A percentile compares a stretch with the other conserved stretches of the same genome.
Evolutionary conservation across 2,113 vertebrate genomes (phyloP).

Genomic region (Macrotus californicus): DNA sequence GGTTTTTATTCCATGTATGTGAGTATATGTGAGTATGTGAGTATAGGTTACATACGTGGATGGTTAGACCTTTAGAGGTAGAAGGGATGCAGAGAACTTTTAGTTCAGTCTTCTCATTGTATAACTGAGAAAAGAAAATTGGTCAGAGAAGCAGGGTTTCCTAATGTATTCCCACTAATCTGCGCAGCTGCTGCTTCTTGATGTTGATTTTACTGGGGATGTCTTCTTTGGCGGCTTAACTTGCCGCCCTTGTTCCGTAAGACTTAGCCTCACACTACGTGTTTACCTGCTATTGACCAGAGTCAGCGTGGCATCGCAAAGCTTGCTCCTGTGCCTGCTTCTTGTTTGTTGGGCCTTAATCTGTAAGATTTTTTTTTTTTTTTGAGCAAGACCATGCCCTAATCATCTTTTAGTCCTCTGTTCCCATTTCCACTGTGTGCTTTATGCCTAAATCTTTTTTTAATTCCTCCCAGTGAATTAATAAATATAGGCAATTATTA

Average conservation of each 20-base stretch:
- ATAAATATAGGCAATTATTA: background rate
- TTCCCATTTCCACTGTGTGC: background rate
- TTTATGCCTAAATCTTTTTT: background rate
- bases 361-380: background rate
- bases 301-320: background rate
- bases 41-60: background rate
- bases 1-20: background rate
- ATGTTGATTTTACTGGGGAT: background rate
- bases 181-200: background rate
- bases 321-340: background rate
- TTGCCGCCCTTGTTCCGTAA: background rate
- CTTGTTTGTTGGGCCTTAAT: background rate
- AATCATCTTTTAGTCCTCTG: background rate
- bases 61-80: background rate
- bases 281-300: background rate
- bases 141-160: background rate
- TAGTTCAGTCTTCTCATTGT: background rate
- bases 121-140: background rate
- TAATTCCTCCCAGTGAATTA: background rate
- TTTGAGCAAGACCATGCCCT: background rate
- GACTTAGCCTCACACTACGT: background rate
- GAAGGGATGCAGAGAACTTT: background rate
- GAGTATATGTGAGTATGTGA: background rate
- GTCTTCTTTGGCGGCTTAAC: background rate
- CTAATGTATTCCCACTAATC: fast-evolving